Conservation (phyloP, 2,888 invertebrate genomes). For the Tipula confusa region DNA sequence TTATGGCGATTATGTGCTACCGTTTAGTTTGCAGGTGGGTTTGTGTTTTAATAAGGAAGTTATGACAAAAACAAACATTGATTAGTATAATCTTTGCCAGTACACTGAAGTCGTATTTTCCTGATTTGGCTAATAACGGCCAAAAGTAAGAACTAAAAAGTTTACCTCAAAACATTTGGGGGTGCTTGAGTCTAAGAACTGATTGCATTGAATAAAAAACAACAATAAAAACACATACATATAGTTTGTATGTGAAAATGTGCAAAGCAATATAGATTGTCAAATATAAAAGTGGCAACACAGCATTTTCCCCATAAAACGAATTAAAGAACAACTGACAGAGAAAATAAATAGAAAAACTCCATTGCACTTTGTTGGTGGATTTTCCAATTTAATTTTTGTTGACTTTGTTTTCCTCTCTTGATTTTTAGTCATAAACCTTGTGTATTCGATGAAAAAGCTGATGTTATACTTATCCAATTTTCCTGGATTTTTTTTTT, state of each 20-base stretch:
- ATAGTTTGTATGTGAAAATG: not conserved
- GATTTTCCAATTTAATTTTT: not conserved
- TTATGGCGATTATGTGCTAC: too few species aligned
- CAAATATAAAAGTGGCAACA: not conserved
- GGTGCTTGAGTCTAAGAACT: too few species aligned
- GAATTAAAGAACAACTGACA: not conserved
- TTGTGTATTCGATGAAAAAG: not conserved
- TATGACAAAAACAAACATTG: too few species aligned
- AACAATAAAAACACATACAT: too few species aligned
- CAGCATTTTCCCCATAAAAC: not conserved
- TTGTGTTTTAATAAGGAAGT: too few species aligned
- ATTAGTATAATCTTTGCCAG: too few species aligned
- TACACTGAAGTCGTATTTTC: too few species aligned
- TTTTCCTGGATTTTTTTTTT: not conserved
- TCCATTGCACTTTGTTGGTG: not conserved
- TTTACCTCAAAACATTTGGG: too few species aligned
- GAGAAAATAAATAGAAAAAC: not conserved
- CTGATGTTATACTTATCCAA: not conserved
- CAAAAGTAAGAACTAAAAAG: too few species aligned
- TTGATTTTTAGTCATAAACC: conserved; percentile 5
- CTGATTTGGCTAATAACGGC: too few species aligned
- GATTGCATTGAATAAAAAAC: too few species aligned
- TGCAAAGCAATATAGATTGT: not conserved
- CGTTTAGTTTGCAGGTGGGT: too few species aligned
- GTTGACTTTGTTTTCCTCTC: not conserved